A percentile compares a stretch with the other conserved stretches of the same genome.
These are phyloP conservation scores for Orchesella flavescens DNA, from an alignment of 2,888 invertebrate species.

Conservation along the genomic window DNA sequence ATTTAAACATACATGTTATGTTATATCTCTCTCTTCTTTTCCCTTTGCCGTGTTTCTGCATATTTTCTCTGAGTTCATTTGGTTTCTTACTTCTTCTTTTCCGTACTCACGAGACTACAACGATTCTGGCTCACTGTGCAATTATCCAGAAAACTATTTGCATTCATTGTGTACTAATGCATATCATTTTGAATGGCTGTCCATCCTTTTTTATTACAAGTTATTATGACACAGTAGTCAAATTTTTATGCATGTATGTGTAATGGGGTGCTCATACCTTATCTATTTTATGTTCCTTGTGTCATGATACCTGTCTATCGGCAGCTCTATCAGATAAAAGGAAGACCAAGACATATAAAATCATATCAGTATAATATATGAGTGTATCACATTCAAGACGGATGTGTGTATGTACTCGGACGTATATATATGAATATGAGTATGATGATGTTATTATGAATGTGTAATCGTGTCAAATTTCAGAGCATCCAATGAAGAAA, in stretches of 20 bases:
- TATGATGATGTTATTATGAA: not conserved
- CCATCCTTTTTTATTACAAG: slow-evolving; percentile 42
- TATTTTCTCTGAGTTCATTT: not conserved
- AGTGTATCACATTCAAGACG: too few species aligned
- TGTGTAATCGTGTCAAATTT: slow-evolving; percentile 58
- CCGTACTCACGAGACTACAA: not conserved
- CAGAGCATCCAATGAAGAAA: slow-evolving; percentile 34
- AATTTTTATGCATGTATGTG: slow-evolving; percentile 34
- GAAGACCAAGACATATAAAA: too few species aligned
- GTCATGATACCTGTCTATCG: too few species aligned
- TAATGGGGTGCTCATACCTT: too few species aligned
- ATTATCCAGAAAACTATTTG: slow-evolving; percentile 59
- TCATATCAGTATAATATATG: too few species aligned
- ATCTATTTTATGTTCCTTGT: too few species aligned
- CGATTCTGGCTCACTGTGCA: slow-evolving; percentile 17
- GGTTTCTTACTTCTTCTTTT: not conserved
- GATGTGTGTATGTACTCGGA: too few species aligned
- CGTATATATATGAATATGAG: slow-evolving; percentile 11
- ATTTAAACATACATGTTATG: not conserved
- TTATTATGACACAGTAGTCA: slow-evolving; percentile 58
- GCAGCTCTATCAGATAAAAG: too few species aligned
- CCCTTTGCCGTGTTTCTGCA: not conserved
- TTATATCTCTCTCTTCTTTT: slow-evolving; percentile 17
- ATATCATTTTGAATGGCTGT: slow-evolving; percentile 29
- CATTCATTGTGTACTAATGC: slow-evolving; percentile 48